Evolutionary conservation across 2,113 vertebrate genomes (phyloP).

Genomic region (Bambusicola thoracicus): DNA sequence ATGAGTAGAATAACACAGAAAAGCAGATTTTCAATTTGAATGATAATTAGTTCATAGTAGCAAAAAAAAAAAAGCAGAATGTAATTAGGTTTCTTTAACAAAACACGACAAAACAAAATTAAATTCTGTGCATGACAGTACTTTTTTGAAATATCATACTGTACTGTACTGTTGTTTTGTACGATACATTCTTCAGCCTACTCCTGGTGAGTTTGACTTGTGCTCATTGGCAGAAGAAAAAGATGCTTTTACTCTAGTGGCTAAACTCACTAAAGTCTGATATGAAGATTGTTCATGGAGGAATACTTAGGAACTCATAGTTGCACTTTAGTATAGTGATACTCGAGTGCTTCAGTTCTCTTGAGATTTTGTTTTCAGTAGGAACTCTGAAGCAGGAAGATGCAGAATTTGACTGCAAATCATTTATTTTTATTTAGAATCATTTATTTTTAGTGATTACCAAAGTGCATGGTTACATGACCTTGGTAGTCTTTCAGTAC

Average conservation of each 20-base stretch:
- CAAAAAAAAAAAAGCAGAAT: not conserved
- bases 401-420: not conserved
- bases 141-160: not conserved
- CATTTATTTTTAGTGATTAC: not conserved
- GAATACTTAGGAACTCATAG: not conserved
- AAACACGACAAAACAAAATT: not conserved
- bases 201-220: not conserved
- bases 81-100: not conserved
- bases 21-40: not conserved
- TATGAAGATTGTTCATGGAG: not conserved
- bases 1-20: not conserved
- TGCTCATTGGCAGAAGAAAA: not conserved
- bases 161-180: not conserved
- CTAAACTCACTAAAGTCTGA: not conserved
- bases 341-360: not conserved
- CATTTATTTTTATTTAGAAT: not conserved
- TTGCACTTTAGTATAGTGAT: not conserved
- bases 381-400: not conserved
- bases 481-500: not conserved
- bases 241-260: fast-evolving
- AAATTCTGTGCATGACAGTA: not conserved
- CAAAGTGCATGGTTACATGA: not conserved
- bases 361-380: not conserved
- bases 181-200: not conserved
- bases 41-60: too few species aligned